Evolutionary conservation across 2,888 invertebrate genomes (phyloP).

Genomic region (Nomada flava): DNA sequence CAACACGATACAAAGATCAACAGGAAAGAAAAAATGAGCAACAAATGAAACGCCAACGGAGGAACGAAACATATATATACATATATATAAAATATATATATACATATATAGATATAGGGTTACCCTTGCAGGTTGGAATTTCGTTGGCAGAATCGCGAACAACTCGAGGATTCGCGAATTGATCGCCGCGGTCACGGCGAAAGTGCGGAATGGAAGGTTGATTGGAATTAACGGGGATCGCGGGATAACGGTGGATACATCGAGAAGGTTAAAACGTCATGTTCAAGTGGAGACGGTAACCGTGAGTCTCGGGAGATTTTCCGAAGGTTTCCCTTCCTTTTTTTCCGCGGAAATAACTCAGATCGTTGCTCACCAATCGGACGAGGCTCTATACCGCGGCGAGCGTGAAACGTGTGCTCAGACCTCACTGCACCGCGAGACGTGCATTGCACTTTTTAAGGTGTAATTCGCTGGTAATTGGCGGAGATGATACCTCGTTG

Average conservation of each 20-base stretch:
- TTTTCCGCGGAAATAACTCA: too few relatives aligned
- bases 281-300: constrained; percentile 37
- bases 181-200: too few relatives aligned
- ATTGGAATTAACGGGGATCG: too few relatives aligned
- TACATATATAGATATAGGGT: not conserved
- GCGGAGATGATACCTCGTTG: constrained; percentile 73
- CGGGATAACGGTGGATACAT: too few relatives aligned
- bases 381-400: constrained; percentile 47
- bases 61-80: not conserved
- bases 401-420: constrained; percentile 70
- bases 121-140: not conserved
- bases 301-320: not conserved
- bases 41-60: too few relatives aligned
- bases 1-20: too few relatives aligned
- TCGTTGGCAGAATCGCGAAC: too few relatives aligned
- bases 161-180: too few relatives aligned
- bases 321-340: not conserved
- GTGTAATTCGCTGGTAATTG: constrained; percentile 73
- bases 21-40: not conserved
- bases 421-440: constrained; percentile 66
- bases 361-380: constrained; percentile 64
- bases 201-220: too few relatives aligned
- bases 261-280: constrained; percentile 80
- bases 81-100: not conserved
- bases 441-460: constrained; percentile 76